Percentiles rank a stretch among this genome's conserved stretches.
These are phyloP conservation scores for Deilephila elpenor DNA, from an alignment of 2,888 invertebrate genomes.

Conservation along the genomic window DNA sequence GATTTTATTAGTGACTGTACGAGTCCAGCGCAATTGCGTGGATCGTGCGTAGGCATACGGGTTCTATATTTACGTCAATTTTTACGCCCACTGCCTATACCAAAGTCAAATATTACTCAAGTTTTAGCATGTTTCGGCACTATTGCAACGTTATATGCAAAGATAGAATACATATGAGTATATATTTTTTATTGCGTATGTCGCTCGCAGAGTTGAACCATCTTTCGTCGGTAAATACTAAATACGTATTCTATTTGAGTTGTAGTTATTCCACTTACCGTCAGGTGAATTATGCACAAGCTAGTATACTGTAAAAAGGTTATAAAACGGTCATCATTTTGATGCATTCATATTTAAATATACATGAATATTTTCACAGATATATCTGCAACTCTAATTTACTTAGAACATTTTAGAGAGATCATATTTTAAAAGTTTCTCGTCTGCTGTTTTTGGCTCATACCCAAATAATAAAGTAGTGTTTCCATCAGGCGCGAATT, in stretches of 20 bases:
- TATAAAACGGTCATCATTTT: too few relatives aligned
- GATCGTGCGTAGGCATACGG: background rate
- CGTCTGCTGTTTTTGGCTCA: background rate
- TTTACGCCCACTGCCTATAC: constrained; percentile 12
- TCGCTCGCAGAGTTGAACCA: too few relatives aligned
- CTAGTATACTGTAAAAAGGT: too few relatives aligned
- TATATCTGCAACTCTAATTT: background rate
- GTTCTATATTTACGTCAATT: background rate
- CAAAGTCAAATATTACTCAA: background rate
- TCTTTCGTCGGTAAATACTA: too few relatives aligned
- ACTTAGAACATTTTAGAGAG: background rate
- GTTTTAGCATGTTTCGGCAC: constrained; percentile 5
- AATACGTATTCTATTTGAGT: too few relatives aligned
- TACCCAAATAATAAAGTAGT: background rate
- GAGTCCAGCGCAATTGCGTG: constrained; percentile 1
- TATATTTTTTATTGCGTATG: background rate
- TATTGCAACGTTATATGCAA: background rate
- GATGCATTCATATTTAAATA: too few relatives aligned
- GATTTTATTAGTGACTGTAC: background rate
- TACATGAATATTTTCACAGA: background rate
- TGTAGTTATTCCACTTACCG: too few relatives aligned
- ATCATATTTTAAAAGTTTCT: background rate
- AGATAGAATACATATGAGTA: background rate
- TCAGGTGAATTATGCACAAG: too few relatives aligned
- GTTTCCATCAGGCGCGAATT: background rate